Evolutionary conservation across 2,797 vertebrate genomes (phyloP).

Genomic region (Chiloscyllium punctatum): DNA sequence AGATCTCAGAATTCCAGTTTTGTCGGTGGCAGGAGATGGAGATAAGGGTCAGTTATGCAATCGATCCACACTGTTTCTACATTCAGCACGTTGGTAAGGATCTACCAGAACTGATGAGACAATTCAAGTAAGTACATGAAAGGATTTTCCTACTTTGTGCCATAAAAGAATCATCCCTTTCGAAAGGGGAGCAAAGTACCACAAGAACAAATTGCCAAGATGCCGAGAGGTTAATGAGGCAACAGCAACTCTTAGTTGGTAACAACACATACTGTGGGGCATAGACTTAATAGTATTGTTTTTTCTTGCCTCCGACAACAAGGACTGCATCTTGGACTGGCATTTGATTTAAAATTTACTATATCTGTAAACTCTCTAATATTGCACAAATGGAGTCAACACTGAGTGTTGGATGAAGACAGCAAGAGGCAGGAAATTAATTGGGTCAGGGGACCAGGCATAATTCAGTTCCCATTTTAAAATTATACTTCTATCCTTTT

Average conservation of each 20-base stretch:
- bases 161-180: neutral
- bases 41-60: constrained; percentile 9
- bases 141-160: neutral
- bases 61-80: constrained; percentile 29
- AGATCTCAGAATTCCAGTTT: neutral
- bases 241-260: neutral
- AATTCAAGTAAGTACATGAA: constrained; percentile 22
- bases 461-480: neutral
- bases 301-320: no score
- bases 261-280: no score
- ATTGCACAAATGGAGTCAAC: neutral
- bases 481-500: neutral
- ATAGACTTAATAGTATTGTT: no score
- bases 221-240: neutral
- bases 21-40: constrained; percentile 23
- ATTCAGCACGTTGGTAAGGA: constrained; percentile 2
- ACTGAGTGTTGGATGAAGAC: neutral
- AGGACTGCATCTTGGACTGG: neutral
- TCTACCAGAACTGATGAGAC: neutral
- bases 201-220: neutral
- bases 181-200: neutral
- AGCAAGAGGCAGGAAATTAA: neutral
- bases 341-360: neutral
- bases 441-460: neutral
- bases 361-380: neutral